A percentile compares a stretch with the other conserved stretches of the same genome.
phyloP scores from a whole-genome alignment of 2,888 invertebrate species.

The Mactromeris polynyma region DNA sequence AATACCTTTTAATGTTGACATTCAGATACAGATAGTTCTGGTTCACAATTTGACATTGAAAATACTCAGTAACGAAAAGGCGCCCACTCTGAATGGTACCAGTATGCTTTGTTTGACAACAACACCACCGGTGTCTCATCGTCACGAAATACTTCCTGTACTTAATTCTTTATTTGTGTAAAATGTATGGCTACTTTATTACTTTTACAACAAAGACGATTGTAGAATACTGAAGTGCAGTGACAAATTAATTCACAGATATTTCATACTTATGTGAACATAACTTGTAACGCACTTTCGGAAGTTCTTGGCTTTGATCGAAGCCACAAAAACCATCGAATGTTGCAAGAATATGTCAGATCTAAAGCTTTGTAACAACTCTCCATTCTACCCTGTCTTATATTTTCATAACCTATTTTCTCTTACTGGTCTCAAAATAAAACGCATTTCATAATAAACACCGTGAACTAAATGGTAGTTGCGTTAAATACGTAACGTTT shows the following conservation, averaged over 20 bases:
- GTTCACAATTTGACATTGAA: too few relatives aligned
- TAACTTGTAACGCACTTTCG: neutral
- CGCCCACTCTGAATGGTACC: too few relatives aligned
- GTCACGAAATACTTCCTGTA: too few relatives aligned
- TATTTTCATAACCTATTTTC: neutral
- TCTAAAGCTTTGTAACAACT: neutral
- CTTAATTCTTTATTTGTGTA: too few relatives aligned
- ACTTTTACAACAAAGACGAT: neutral
- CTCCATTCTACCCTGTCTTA: neutral
- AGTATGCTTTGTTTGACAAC: too few relatives aligned
- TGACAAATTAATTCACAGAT: neutral
- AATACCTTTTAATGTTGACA: too few relatives aligned
- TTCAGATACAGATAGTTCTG: too few relatives aligned
- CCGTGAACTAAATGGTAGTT: neutral
- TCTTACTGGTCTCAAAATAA: neutral
- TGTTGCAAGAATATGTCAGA: neutral
- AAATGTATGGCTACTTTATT: neutral
- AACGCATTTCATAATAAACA: constrained; percentile 7
- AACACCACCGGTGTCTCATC: too few relatives aligned
- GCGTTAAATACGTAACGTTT: neutral
- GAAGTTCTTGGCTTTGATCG: neutral
- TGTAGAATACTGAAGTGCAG: neutral
- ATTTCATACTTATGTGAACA: neutral
- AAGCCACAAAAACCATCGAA: neutral
- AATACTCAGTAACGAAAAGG: too few relatives aligned